Base-by-base conservation (phyloP, 2,797 vertebrate genomes). In the Gadopsis bispinosus region DNA sequence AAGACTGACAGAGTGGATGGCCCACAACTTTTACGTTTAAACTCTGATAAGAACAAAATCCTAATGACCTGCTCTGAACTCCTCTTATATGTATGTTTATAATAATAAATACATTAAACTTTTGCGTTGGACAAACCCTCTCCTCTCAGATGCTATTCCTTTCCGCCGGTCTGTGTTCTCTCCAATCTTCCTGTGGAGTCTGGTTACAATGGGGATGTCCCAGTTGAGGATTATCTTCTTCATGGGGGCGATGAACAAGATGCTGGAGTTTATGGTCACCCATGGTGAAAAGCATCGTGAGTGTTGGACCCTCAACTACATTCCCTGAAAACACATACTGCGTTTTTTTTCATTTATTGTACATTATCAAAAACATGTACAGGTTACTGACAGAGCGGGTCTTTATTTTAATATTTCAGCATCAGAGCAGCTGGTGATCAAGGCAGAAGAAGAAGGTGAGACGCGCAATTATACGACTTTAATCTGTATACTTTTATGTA, bases 241-340 rank as follows among this genome's bases (percentile, higher is more conserved):
- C 90, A 97, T 98, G 97, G 97, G 96, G 0, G 95, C 96, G 37
- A 97, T 98, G 97, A 98, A 97, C 93, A 97, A 96, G 92, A 97
- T 98, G 96, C 86, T 98, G 83, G 96, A 97, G 93, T 96, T 95
- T 75, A 53, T 96, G 41, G 92, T 97, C 26, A 94, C 81, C 0
- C 86, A 90, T 0, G 94, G 95, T 29, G 9, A 86, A 48, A n/a
- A 82, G 5, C 68, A 94, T 11, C 88, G 97, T 97, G 75, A 97
- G 95, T 90, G n/a, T 67, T 43, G 1, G 62, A 4, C 8, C 45
- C 5, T 73, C 14, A 4, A n/a, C 13, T 8, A 19, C 26, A 43
- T 33, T 47, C 17, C 1, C 19, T 45, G 19, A 11, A 17, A 29
- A 69, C 3, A 6, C 1, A 35, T 4, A 6, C 16, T 31, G 29